A percentile compares a stretch with the other conserved stretches of the same genome.
phyloP scores from a whole-genome alignment of 1,140 invertebrate genomes.

The Magallana ariakensis region DNA sequence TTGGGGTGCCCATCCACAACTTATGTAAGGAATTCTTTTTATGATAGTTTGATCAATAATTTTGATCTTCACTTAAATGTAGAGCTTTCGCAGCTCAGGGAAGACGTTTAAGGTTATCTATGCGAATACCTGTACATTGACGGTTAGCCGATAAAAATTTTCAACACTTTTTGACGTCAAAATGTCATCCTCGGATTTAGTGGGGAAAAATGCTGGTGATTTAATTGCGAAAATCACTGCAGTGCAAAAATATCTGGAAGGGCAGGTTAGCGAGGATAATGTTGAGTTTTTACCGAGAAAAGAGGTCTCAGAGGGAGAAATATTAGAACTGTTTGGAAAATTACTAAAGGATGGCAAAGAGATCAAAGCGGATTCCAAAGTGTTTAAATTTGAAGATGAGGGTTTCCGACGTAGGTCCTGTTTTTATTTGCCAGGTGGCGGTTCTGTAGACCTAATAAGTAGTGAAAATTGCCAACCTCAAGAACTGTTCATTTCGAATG shows the following conservation, averaged over 20 bases:
- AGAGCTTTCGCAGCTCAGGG: too few species aligned
- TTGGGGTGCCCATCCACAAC: too few species aligned
- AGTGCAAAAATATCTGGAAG: not conserved
- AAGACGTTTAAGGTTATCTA: not conserved
- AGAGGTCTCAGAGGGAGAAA: not conserved
- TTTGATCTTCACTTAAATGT: too few species aligned
- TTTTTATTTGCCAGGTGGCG: not conserved
- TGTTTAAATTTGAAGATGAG: not conserved
- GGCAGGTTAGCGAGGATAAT: not conserved
- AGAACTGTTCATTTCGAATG: slow-evolving; percentile 2
- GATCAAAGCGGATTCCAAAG: not conserved
- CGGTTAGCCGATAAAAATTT: not conserved
- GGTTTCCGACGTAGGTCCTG: not conserved
- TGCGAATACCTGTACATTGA: not conserved
- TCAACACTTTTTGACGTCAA: not conserved
- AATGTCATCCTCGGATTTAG: too few species aligned
- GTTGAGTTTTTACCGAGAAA: not conserved
- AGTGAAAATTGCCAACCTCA: slow-evolving; percentile 18
- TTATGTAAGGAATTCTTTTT: too few species aligned
- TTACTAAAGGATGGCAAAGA: not conserved
- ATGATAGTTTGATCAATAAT: too few species aligned
- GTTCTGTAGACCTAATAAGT: not conserved
- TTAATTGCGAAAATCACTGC: not conserved
- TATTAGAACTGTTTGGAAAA: slow-evolving; percentile 19
- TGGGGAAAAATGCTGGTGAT: not conserved